A percentile compares a stretch with the other conserved stretches of the same genome.
Evolutionary conservation across 2,113 vertebrate genomes (phyloP).

Genomic region (Acinonyx jubatus): DNA sequence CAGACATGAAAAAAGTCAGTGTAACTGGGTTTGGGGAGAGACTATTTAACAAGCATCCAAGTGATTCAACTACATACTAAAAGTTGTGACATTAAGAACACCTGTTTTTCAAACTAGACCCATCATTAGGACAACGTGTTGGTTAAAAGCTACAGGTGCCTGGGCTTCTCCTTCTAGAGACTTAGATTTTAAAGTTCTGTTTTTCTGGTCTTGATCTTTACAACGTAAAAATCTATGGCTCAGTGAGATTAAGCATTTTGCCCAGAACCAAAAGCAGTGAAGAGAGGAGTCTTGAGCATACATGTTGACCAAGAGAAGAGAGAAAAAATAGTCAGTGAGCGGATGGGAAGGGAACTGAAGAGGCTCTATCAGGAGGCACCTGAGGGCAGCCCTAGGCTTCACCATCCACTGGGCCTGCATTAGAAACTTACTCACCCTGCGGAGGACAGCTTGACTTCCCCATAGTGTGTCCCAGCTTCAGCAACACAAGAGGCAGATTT

Average conservation of each 20-base stretch:
- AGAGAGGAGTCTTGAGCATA: not conserved
- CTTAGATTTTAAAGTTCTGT: not conserved
- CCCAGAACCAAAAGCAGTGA: too few relatives aligned
- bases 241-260: not conserved
- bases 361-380: not conserved
- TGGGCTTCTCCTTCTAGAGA: not conserved
- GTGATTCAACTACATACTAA: not conserved
- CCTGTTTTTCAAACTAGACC: not conserved
- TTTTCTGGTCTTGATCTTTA: not conserved
- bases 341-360: not conserved
- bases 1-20: not conserved
- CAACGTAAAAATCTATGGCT: not conserved
- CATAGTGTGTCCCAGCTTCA: accelerated
- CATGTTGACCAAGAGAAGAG: not conserved
- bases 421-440: not conserved
- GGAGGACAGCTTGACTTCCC: too few relatives aligned
- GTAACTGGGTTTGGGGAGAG: not conserved
- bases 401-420: accelerated
- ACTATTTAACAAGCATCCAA: not conserved
- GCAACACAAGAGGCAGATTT: not conserved
- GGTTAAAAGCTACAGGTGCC: not conserved
- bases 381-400: not conserved
- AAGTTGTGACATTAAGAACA: not conserved
- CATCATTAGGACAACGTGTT: not conserved
- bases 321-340: not conserved